Percentiles rank a stretch among this genome's conserved stretches.
These are phyloP conservation scores for Spea hammondii DNA, from an alignment of 2,797 vertebrate genomes.

Conservation along the genomic window DNA sequence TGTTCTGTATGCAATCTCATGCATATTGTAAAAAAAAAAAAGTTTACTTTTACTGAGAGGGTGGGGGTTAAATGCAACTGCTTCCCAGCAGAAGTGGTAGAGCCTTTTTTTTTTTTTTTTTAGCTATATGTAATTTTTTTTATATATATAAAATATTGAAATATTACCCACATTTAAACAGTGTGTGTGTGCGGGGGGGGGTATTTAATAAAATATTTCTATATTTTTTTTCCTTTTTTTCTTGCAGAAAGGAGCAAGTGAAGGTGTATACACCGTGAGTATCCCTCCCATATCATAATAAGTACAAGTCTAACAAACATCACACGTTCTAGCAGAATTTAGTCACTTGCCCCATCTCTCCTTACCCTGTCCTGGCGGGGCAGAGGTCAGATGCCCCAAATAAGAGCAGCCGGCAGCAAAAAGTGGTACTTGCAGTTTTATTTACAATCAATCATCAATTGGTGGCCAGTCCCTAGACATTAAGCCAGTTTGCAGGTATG, in stretches of 20 bases:
- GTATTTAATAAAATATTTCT: too few species aligned
- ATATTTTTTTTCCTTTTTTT: neutral
- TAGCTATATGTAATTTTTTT: neutral
- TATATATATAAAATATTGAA: neutral
- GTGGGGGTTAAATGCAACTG: neutral
- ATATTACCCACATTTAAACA: too few species aligned
- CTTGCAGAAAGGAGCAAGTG: neutral
- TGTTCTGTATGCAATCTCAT: neutral
- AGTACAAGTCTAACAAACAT: neutral
- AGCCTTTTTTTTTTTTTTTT: neutral
- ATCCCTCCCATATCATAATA: neutral
- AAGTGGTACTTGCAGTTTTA: neutral
- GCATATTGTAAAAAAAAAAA: neutral
- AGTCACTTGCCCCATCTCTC: neutral
- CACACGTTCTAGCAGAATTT: neutral
- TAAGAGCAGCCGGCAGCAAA: neutral
- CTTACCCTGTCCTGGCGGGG: neutral
- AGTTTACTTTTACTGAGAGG: neutral
- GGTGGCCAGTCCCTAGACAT: too few species aligned
- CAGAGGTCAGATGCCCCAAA: neutral
- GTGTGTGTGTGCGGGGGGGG: too few species aligned
- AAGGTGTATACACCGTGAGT: constrained; percentile 21
- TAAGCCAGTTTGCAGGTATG: too few species aligned
- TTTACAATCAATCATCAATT: too few species aligned
- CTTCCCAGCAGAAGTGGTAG: neutral